Evolutionary conservation across 2,888 invertebrate species (phyloP).

Genomic region (Rhyacophila evoluta): DNA sequence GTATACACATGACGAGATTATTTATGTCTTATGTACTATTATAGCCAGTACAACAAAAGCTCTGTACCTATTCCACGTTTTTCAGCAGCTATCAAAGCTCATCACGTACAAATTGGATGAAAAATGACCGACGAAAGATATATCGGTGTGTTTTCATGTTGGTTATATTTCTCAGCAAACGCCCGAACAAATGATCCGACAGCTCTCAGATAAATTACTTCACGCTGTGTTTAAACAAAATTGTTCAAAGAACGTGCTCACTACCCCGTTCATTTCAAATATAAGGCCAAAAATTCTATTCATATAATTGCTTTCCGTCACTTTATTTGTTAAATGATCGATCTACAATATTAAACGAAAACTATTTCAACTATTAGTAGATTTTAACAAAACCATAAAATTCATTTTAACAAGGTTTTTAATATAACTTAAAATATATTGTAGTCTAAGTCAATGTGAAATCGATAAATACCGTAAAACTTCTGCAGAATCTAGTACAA

Average conservation of each 20-base stretch:
- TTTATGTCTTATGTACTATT: no score
- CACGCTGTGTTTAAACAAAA: slow-evolving; percentile 17
- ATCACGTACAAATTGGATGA: background rate
- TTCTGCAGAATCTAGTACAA: no score
- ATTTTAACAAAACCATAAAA: no score
- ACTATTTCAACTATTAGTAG: no score
- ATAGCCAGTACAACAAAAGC: no score
- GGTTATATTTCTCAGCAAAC: background rate
- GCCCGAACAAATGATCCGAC: background rate
- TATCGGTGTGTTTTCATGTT: background rate
- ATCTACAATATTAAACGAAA: no score
- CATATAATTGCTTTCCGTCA: background rate
- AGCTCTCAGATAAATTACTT: background rate
- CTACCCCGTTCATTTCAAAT: background rate
- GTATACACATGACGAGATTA: no score
- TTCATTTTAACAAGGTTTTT: no score
- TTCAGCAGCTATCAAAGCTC: background rate
- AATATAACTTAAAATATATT: no score
- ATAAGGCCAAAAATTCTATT: background rate
- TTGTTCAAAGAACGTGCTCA: background rate
- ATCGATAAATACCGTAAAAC: no score
- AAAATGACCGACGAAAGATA: background rate
- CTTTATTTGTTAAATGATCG: no score
- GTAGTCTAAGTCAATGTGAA: no score
- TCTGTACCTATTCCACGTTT: background rate